Percentiles rank a stretch among this genome's conserved stretches.
Conservation (phyloP, 2,888 invertebrate species). For the Oegoconia quadripuncta region DNA sequence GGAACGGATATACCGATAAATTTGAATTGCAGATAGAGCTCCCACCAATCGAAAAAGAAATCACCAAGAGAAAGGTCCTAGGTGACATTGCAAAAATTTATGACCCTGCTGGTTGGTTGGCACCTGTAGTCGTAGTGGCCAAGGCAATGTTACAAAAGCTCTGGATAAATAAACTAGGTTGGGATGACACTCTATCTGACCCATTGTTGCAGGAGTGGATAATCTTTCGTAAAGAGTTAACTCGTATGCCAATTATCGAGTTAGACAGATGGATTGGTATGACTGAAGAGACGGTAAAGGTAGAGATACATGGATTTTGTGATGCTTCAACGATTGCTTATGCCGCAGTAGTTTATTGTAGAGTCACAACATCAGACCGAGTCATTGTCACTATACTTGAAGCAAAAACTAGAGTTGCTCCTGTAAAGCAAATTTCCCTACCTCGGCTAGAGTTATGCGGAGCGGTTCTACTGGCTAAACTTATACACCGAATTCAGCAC, state of each 20-base stretch:
- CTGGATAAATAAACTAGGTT: neutral
- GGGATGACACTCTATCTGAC: neutral
- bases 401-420: slow-evolving; percentile 14
- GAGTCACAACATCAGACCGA: neutral
- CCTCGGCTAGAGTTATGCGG: slow-evolving; percentile 17
- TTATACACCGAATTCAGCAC: slow-evolving; percentile 8
- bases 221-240: neutral
- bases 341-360: neutral
- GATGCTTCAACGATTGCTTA: slow-evolving; percentile 1
- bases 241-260: neutral
- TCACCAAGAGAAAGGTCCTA: neutral
- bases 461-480: slow-evolving; percentile 13
- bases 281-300: neutral
- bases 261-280: neutral
- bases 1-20: slow-evolving; percentile 1
- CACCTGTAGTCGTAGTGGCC: neutral
- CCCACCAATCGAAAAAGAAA: neutral
- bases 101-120: neutral
- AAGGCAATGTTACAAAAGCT: neutral
- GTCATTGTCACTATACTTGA: slow-evolving; percentile 5
- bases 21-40: neutral
- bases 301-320: neutral
- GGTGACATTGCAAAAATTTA: neutral
- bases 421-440: slow-evolving; percentile 14
- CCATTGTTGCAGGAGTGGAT: neutral